Percentiles rank a stretch among this genome's conserved stretches.
Conservation (phyloP, 2,797 vertebrate genomes). For the Centroberyx gerrardi region DNA sequence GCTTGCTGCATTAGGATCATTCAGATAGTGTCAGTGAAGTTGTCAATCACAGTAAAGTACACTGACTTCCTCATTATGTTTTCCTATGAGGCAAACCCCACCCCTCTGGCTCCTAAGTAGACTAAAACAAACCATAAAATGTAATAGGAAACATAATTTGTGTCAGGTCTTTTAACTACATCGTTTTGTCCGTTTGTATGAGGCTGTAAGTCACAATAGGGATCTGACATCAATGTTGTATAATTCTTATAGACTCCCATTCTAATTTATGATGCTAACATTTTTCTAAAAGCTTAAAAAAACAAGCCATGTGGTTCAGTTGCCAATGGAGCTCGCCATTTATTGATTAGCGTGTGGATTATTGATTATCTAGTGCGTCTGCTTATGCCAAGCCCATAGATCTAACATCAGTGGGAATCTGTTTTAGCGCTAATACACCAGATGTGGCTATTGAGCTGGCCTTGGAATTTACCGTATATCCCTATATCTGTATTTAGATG, state of each 20-base stretch:
- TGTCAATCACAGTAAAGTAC: neutral
- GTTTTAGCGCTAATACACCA: neutral
- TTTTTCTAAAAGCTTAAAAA: no score
- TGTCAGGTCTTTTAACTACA: neutral
- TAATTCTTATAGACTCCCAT: no score
- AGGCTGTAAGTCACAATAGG: no score
- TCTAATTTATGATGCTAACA: no score
- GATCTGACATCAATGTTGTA: neutral
- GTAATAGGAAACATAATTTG: no score
- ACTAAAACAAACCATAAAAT: no score
- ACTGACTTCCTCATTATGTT: neutral
- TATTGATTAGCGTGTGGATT: neutral
- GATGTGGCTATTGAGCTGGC: neutral
- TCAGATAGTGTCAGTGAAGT: neutral
- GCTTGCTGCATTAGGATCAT: neutral
- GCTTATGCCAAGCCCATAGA: neutral
- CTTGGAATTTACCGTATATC: neutral
- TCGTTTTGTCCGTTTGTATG: neutral
- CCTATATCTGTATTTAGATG: slow-evolving; percentile 2
- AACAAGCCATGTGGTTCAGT: no score
- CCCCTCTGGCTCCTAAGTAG: no score
- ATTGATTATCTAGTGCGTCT: neutral
- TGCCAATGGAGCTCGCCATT: no score
- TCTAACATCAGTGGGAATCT: neutral
- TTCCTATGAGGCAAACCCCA: neutral